These are phyloP conservation scores for Polyodon spathula DNA, from an alignment of 2,113 vertebrate genomes.

Conservation along the genomic window DNA sequence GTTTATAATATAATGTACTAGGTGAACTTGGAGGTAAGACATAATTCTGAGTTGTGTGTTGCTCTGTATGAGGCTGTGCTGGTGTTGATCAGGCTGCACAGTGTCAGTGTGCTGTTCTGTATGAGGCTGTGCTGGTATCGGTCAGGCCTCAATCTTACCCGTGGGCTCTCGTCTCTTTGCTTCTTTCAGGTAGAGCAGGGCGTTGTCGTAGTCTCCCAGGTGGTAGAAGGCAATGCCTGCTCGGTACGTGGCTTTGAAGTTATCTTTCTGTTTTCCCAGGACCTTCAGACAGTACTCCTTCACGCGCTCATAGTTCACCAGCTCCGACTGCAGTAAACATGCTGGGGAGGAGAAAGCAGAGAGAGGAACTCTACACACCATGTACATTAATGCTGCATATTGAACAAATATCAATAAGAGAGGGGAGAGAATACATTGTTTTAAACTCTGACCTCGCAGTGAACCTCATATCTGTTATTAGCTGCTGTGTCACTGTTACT, in stretches of 20 bases:
- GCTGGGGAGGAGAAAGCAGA: conserved; percentile 42
- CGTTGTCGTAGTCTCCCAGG: conserved; percentile 78
- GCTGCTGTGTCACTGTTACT: too few species aligned
- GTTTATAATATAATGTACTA: too few species aligned
- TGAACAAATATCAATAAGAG: not conserved
- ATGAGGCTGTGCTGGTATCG: too few species aligned
- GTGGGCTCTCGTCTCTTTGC: conserved; percentile 78
- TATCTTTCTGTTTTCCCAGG: conserved; percentile 76
- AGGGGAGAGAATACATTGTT: too few species aligned
- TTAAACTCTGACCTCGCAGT: too few species aligned
- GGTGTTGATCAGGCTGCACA: too few species aligned
- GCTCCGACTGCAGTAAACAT: conserved; percentile 80
- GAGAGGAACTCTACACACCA: not conserved
- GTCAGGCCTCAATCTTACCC: conserved; percentile 42
- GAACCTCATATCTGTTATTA: too few species aligned
- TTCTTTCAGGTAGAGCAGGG: conserved; percentile 77
- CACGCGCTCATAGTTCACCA: conserved; percentile 87
- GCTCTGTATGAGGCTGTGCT: too few species aligned
- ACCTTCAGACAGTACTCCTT: conserved; percentile 89
- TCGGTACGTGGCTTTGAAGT: conserved; percentile 90
- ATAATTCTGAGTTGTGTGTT: too few species aligned
- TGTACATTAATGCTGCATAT: not conserved
- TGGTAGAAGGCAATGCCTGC: conserved; percentile 90
- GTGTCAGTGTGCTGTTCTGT: too few species aligned
- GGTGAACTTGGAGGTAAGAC: too few species aligned